phyloP scores from a whole-genome alignment of 2,113 vertebrate genomes.

The Poecilia latipinna region DNA sequence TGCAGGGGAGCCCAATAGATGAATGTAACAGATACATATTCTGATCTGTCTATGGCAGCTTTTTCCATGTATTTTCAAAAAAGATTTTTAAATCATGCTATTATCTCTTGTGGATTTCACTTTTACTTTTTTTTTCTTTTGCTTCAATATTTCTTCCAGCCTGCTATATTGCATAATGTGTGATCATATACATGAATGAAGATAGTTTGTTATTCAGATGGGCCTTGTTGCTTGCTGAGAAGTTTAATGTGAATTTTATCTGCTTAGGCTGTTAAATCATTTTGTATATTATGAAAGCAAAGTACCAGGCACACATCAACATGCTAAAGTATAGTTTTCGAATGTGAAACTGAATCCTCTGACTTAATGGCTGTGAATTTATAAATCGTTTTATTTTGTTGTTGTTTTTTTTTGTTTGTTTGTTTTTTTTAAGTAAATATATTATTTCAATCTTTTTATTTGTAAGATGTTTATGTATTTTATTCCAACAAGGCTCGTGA shows the following conservation, averaged over 20 bases:
- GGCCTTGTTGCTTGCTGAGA: slow-evolving; percentile 73
- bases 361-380: slow-evolving; percentile 82
- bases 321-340: slow-evolving; percentile 71
- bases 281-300: slow-evolving; percentile 76
- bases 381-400: slow-evolving; percentile 61
- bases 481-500: slow-evolving; percentile 63
- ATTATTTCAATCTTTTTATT: slow-evolving; percentile 58
- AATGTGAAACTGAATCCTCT: slow-evolving; percentile 75
- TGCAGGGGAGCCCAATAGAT: slow-evolving; percentile 75
- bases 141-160: slow-evolving; percentile 70
- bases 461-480: slow-evolving; percentile 59
- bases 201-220: slow-evolving; percentile 58
- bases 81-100: slow-evolving; percentile 67
- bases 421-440: slow-evolving; percentile 41
- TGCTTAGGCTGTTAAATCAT: slow-evolving; percentile 72
- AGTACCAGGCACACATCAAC: slow-evolving; percentile 64
- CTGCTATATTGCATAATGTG: slow-evolving; percentile 73
- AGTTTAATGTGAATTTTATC: slow-evolving; percentile 68
- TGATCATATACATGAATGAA: slow-evolving; percentile 58
- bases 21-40: slow-evolving; percentile 83
- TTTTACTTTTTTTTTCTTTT: slow-evolving; percentile 32
- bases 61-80: slow-evolving; percentile 68
- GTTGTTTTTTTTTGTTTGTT: slow-evolving; percentile 35
- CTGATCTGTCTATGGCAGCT: slow-evolving; percentile 78
- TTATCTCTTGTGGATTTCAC: slow-evolving; percentile 43